These are phyloP conservation scores for Hippoglossus hippoglossus DNA, from an alignment of 2,797 vertebrate species.

Conservation along the genomic window DNA sequence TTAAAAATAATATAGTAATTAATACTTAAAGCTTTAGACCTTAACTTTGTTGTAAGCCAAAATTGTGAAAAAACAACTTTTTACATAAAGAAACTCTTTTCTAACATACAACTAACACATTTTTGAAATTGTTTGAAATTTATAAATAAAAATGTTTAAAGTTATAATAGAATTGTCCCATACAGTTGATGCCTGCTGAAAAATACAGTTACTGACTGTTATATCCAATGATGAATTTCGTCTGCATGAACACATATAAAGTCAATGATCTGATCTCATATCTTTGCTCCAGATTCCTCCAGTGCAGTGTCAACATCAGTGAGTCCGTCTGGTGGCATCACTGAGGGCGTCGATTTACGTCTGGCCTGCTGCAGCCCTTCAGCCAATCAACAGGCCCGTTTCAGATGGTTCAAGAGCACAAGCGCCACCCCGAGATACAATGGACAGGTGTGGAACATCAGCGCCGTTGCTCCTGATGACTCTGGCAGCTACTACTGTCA, in stretches of 20 bases:
- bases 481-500: slow-evolving; percentile 73
- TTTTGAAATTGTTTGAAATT: too few relatives aligned
- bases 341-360: slow-evolving; percentile 43
- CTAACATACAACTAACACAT: too few relatives aligned
- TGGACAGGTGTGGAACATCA: slow-evolving; percentile 60
- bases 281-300: slow-evolving; percentile 43
- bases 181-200: too few relatives aligned
- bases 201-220: too few relatives aligned
- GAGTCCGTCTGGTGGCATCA: slow-evolving; percentile 46
- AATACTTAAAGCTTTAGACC: background rate
- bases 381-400: background rate
- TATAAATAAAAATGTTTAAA: too few relatives aligned
- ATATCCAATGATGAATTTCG: too few relatives aligned
- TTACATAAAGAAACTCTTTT: too few relatives aligned
- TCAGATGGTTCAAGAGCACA: slow-evolving; percentile 64
- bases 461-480: slow-evolving; percentile 24
- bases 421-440: background rate
- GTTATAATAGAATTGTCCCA: too few relatives aligned
- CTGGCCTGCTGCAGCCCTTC: slow-evolving; percentile 67
- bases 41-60: background rate
- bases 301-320: slow-evolving; percentile 33
- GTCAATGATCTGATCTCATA: background rate
- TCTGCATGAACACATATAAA: background rate
- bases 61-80: too few relatives aligned
- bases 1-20: background rate